Evolutionary conservation across 2,888 invertebrate species (phyloP).

Genomic region (Acrobasis consociella): DNA sequence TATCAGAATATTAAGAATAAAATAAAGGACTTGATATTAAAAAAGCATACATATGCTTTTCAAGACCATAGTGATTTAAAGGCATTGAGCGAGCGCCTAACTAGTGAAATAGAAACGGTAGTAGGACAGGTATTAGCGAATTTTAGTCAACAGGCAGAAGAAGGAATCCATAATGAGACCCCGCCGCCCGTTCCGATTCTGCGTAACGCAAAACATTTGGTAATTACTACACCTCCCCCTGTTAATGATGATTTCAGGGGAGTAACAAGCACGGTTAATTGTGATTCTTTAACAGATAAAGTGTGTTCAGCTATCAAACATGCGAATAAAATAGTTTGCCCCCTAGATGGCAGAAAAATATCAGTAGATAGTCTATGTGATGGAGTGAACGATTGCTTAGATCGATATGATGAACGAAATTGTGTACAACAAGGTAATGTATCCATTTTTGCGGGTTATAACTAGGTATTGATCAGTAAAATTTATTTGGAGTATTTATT

Average conservation of each 20-base stretch:
- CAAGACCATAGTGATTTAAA: slow-evolving; percentile 39
- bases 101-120: slow-evolving; percentile 38
- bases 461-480: too few species aligned
- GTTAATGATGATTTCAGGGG: slow-evolving; percentile 12
- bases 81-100: slow-evolving; percentile 41
- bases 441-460: neutral
- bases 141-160: slow-evolving; percentile 30
- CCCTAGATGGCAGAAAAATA: slow-evolving; percentile 40
- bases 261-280: slow-evolving; percentile 28
- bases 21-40: slow-evolving; percentile 10
- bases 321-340: slow-evolving; percentile 53
- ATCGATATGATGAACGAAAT: slow-evolving; percentile 58
- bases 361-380: slow-evolving; percentile 57
- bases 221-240: neutral
- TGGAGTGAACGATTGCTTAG: slow-evolving; percentile 52
- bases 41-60: slow-evolving; percentile 28
- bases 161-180: slow-evolving; percentile 23
- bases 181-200: slow-evolving; percentile 19
- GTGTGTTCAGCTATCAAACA: slow-evolving; percentile 49
- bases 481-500: too few species aligned
- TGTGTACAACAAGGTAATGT: slow-evolving; percentile 54
- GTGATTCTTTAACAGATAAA: slow-evolving; percentile 38
- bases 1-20: slow-evolving; percentile 16
- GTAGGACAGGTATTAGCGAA: slow-evolving; percentile 31
- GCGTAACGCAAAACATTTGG: neutral